phyloP scores from a whole-genome alignment of 2,113 vertebrate genomes.

The Pygoscelis antarcticus region DNA sequence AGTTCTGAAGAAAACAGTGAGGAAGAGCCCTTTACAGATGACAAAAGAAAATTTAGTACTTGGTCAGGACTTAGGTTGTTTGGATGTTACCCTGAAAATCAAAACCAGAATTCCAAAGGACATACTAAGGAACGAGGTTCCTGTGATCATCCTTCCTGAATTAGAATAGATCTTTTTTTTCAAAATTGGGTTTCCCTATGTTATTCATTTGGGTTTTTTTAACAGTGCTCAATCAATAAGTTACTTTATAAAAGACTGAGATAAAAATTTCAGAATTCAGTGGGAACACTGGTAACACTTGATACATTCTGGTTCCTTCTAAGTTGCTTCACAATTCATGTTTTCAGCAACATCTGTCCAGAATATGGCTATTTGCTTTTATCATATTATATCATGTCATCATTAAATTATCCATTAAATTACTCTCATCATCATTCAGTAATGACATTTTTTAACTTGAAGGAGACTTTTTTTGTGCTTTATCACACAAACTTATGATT shows the following conservation, averaged over 20 bases:
- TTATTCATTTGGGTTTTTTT: neutral
- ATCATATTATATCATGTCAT: neutral
- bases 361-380: neutral
- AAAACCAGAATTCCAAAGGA: neutral
- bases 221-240: neutral
- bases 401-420: neutral
- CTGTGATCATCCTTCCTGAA: neutral
- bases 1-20: neutral
- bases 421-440: neutral
- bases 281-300: neutral
- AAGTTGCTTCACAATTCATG: neutral
- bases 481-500: neutral
- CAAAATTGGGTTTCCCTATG: neutral
- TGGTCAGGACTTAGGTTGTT: neutral
- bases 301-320: neutral
- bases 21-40: neutral
- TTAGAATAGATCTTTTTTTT: neutral
- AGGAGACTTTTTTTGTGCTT: neutral
- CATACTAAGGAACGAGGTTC: neutral
- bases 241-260: neutral
- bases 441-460: neutral
- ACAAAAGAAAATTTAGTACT: neutral
- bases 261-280: neutral
- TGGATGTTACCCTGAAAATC: neutral
- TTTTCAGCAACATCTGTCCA: neutral